These are phyloP conservation scores for Pipistrellus nathusii DNA, from an alignment of 2,797 vertebrate genomes.

Conservation along the genomic window DNA sequence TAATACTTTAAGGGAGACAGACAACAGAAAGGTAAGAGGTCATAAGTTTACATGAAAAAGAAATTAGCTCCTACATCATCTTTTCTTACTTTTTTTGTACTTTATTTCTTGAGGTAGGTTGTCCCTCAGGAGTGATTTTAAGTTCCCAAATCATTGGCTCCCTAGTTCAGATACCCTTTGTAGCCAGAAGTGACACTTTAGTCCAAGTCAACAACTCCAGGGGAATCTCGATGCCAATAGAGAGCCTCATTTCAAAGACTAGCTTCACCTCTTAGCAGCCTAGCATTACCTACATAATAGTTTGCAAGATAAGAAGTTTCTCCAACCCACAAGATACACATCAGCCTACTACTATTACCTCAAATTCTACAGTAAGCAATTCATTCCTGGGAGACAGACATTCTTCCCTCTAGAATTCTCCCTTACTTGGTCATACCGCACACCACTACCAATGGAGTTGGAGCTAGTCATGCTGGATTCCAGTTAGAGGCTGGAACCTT, in stretches of 20 bases:
- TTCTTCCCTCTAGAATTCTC: neutral
- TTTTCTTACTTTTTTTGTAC: neutral
- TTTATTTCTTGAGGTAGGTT: slow-evolving; percentile 28
- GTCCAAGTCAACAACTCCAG: neutral
- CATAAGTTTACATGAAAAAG: neutral
- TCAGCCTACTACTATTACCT: neutral
- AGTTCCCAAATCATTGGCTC: neutral
- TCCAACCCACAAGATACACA: neutral
- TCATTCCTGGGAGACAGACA: neutral
- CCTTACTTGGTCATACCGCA: neutral
- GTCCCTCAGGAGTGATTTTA: neutral
- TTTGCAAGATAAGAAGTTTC: neutral
- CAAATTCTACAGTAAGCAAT: neutral
- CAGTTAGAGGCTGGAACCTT: neutral
- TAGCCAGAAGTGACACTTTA: neutral
- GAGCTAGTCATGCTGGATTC: neutral
- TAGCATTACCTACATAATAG: neutral
- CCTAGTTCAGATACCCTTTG: neutral
- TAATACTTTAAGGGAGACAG: neutral
- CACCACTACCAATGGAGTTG: neutral
- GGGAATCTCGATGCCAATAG: neutral
- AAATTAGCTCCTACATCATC: neutral
- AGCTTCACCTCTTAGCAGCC: neutral
- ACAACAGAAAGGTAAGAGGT: neutral
- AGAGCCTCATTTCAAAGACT: neutral